Evolutionary conservation across 2,888 invertebrate genomes (phyloP), one percentile per base, ranked within the genome.

Genomic region (Chromoteleia sp.): DNA sequence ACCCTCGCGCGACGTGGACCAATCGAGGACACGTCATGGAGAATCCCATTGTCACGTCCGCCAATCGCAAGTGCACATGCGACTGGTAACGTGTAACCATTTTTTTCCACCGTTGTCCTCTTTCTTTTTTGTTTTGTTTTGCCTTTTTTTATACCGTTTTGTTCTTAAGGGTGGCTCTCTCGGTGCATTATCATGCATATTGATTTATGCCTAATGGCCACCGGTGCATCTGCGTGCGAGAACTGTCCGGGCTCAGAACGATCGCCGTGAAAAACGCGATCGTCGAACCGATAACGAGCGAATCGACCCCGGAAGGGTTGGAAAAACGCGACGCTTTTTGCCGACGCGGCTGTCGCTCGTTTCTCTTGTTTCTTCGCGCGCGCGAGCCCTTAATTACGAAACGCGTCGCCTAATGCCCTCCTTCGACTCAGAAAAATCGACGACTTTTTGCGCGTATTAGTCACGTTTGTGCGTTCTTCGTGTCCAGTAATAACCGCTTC

Each of bases 31-130:
- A 84, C 83, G 83, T 79, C 83, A 71, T 81, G 85, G 89, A 88
- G 89, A 88, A 88, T 87, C 89, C 89, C 87, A 90, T 91, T 91
- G 90, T 91, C 87, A 86, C 82, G 83, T 82, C 85, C 81, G 79
- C 79, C 78, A 82, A 82, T 83, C 84, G 83, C 85, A 79, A 78
- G 86, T 86, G 85, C 86, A 84, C 76, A 84, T 84, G 54, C 25
- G 25, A 85, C 68, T 71, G 58, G 45, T 59, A 56, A 70, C 73
- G 73, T 63, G 80, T 81, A 76, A 76, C 67, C 54, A 75, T 75
- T 61, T 77, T 59, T 80, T 78, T 77, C 59, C 10, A 15, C 52
- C 15, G 25, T 7, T 10, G 30, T 19, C 45, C 7, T 21, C 33
- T 5, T 15, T 54, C 19, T 36, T 41, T 48, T 14, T 17, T 67